Evolutionary conservation across 23 tunicate genomes (phyloP).

Genomic region (Phallusia fumigata): DNA sequence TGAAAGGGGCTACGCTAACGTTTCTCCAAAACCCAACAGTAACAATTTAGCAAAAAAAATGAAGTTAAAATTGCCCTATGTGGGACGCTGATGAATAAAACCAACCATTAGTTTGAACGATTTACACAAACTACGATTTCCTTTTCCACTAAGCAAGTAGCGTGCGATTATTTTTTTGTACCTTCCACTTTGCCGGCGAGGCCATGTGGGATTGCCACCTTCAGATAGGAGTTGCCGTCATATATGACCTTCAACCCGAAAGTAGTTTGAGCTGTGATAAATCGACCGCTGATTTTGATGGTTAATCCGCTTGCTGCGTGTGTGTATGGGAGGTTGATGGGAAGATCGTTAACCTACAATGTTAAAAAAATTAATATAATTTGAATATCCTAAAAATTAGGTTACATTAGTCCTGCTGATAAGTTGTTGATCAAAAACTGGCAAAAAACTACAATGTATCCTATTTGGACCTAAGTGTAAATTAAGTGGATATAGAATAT

Average conservation of each 20-base stretch:
- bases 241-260: conserved; percentile 36
- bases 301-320: conserved; percentile 23
- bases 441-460: too few species aligned
- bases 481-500: neutral
- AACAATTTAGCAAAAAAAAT: neutral
- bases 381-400: too few species aligned
- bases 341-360: conserved; percentile 36
- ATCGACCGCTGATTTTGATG: conserved; percentile 50
- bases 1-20: neutral
- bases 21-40: conserved; percentile 16
- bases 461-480: too few species aligned
- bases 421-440: too few species aligned
- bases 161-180: neutral
- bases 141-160: neutral
- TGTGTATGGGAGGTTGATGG: conserved; percentile 51
- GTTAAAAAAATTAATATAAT: neutral
- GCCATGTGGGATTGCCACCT: conserved; percentile 30
- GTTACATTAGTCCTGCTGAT: too few species aligned
- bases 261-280: conserved; percentile 32
- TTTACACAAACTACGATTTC: too few species aligned
- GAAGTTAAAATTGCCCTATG: neutral
- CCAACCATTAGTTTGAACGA: too few species aligned
- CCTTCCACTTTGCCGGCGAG: conserved; percentile 53
- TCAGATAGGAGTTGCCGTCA: conserved; percentile 46
- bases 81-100: neutral